Evolutionary conservation across 2,888 invertebrate species (phyloP), one percentile per base, ranked within the genome.

Genomic region (Villa cingulata): DNA sequence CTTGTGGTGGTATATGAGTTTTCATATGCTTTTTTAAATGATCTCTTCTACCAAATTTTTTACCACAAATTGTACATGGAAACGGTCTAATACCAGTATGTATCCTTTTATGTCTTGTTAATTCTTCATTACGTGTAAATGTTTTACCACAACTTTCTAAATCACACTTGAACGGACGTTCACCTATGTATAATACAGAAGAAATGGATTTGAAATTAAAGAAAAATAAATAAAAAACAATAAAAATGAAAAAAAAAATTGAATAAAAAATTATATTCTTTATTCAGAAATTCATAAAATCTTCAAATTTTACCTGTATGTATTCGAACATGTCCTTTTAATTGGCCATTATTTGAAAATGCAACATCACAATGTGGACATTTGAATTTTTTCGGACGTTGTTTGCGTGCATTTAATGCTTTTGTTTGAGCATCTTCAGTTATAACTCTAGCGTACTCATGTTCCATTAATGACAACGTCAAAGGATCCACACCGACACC

Each of bases 1-100:
- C 77, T 50, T 77, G 76, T 16, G 77, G 64, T n/a, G n/a, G 23
- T 57, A 70, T 73, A 61, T 95, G 94, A 0, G 91, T 94, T 59
- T 87, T 80, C 49, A 84, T 82, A 63, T 96, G 95, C 60, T 95
- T 96, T 70, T 91, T 91, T 49, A 96, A 73, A 64, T 96, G 95
- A 64, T 96, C 95, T 57, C 92, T 83, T 39, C 95, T 75, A 0
- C 94, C 94, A 63, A 95, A 96, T 52, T 86, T 78, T 70, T 96
- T 96, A 4, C 88, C 87, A 61, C 95, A 96, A 17, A 84, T 79
- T 0, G 78, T 72, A 62, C 95, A 96, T 0, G 86, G 80, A 64
- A 83, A 94, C 1, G 94, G 88, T 41, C 88, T 74, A 0, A 88
- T 71, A 0, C 90, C 90, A 0, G 88, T 86, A 65, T 91, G 91